A percentile compares a stretch with the other conserved stretches of the same genome.
These are phyloP conservation scores for Lydus trimaculatus DNA, from an alignment of 2,888 invertebrate species.

Conservation along the genomic window DNA sequence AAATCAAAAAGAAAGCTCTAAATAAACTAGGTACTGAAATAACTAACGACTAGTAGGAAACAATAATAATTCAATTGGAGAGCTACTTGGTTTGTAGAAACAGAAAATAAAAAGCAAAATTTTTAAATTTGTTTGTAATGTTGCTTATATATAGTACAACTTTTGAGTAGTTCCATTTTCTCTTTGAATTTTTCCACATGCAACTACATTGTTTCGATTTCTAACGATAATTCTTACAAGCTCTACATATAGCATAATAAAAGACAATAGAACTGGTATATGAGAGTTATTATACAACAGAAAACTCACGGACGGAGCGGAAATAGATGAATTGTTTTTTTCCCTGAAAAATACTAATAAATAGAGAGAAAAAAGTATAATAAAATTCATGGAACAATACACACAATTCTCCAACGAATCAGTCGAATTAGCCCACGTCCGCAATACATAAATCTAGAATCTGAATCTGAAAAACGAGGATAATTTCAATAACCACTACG, in stretches of 20 bases:
- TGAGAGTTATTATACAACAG: not conserved
- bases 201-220: too few species aligned
- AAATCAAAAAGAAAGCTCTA: not conserved
- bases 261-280: not conserved
- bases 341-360: not conserved
- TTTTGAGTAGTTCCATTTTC: too few species aligned
- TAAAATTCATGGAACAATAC: constrained; percentile 35
- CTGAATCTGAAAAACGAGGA: constrained; percentile 49
- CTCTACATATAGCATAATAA: too few species aligned
- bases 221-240: too few species aligned
- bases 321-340: not conserved
- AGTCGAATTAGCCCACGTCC: constrained; percentile 29
- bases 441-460: constrained; percentile 51
- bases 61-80: too few species aligned
- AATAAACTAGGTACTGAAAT: too few species aligned
- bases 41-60: too few species aligned
- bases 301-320: not conserved
- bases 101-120: too few species aligned
- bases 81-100: too few species aligned
- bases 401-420: constrained; percentile 34
- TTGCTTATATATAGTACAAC: too few species aligned
- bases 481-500: constrained; percentile 53
- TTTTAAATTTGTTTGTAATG: too few species aligned
- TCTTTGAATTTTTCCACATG: too few species aligned
- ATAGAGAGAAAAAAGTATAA: constrained; percentile 15